Percentiles rank a stretch among this genome's conserved stretches.
These are phyloP conservation scores for Pseudocheirus occidentalis DNA, from an alignment of 2,797 vertebrate genomes.

Conservation along the genomic window DNA sequence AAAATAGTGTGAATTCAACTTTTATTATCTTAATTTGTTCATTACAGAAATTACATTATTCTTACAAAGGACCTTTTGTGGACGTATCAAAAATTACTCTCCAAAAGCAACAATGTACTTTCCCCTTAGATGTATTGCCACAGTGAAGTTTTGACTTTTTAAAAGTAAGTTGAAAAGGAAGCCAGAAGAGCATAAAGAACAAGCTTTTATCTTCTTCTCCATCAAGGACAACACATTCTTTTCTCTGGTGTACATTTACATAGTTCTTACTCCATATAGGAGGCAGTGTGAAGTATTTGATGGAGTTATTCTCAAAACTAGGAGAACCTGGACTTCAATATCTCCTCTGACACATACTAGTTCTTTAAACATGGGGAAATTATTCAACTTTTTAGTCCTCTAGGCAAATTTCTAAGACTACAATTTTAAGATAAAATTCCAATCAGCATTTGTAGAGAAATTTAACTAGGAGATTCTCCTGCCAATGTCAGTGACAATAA, in stretches of 20 bases:
- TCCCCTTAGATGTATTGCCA: background rate
- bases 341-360: background rate
- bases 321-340: background rate
- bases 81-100: background rate
- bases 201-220: background rate
- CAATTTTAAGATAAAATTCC: background rate
- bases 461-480: background rate
- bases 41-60: constrained; percentile 18
- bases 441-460: background rate
- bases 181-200: background rate
- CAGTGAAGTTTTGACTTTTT: background rate
- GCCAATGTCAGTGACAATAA: background rate
- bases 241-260: background rate
- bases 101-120: background rate
- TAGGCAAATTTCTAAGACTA: background rate
- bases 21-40: constrained; percentile 25
- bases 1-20: constrained; percentile 18
- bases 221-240: background rate
- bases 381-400: background rate
- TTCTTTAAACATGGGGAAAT: background rate
- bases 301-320: background rate
- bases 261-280: background rate
- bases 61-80: constrained; percentile 1
- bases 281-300: background rate
- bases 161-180: background rate